Evolutionary conservation across 2,113 vertebrate genomes (phyloP).

Genomic region (Platysteira castanea): DNA sequence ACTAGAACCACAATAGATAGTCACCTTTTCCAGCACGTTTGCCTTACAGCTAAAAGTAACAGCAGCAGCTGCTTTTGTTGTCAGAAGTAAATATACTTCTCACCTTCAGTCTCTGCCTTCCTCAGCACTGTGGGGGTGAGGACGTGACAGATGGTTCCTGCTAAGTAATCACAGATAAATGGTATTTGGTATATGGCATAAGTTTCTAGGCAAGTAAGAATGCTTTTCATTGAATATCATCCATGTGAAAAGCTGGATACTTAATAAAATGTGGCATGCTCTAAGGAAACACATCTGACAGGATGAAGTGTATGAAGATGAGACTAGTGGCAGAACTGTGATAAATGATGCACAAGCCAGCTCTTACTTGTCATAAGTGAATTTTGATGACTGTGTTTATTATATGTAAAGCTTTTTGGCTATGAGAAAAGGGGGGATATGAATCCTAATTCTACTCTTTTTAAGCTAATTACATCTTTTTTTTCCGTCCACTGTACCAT

Average conservation of each 20-base stretch:
- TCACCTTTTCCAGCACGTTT: constrained; percentile 16
- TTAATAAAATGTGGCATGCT: neutral
- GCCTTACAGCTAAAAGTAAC: constrained; percentile 24
- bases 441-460: neutral
- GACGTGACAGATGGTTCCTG: constrained; percentile 4
- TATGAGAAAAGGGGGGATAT: neutral
- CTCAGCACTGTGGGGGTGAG: neutral
- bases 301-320: neutral
- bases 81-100: constrained; percentile 20
- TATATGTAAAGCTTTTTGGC: neutral
- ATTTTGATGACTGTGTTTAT: neutral
- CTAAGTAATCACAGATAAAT: constrained; percentile 30
- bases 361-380: neutral
- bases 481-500: neutral
- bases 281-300: neutral
- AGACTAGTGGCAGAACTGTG: neutral
- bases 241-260: neutral
- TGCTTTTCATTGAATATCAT: neutral
- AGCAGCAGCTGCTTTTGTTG: neutral
- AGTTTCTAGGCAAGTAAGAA: constrained; percentile 23
- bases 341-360: neutral
- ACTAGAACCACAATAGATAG: neutral
- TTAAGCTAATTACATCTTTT: neutral
- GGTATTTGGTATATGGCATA: neutral
- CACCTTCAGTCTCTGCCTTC: neutral